phyloP scores from a whole-genome alignment of 2,113 vertebrate species.

The Herpetotheres cachinnans region DNA sequence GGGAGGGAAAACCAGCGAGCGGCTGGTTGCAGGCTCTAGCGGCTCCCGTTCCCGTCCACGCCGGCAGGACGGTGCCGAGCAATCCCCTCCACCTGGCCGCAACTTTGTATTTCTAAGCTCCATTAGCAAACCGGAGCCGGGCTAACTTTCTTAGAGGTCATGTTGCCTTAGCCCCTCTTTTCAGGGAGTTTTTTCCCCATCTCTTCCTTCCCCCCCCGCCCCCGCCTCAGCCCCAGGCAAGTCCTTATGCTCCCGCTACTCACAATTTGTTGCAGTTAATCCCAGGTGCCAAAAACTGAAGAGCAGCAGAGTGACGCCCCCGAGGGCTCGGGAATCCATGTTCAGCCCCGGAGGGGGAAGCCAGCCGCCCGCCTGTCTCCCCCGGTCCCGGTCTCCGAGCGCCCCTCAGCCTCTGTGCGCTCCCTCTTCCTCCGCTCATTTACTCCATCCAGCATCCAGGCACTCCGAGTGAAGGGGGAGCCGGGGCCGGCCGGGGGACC shows the following conservation, averaged over 20 bases:
- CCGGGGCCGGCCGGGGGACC: background rate
- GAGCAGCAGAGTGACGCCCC: conserved; percentile 61
- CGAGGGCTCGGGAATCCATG: conserved; percentile 68
- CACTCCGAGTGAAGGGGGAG: background rate
- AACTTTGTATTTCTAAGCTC: background rate
- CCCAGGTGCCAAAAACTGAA: conserved; percentile 62
- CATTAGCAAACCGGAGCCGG: background rate
- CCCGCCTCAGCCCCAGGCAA: background rate
- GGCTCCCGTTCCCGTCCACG: background rate
- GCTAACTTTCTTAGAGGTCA: background rate
- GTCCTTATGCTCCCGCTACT: conserved; percentile 40
- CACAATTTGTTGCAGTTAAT: conserved; percentile 75
- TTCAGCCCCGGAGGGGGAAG: background rate
- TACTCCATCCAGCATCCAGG: conserved; percentile 59
- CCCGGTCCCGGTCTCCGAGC: conserved; percentile 20
- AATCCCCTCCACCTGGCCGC: background rate
- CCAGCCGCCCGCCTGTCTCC: background rate
- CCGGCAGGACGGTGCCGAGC: background rate
- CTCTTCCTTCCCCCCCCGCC: background rate
- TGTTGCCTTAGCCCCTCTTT: background rate
- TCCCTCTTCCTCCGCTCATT: background rate
- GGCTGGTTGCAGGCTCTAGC: background rate
- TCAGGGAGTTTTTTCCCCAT: background rate
- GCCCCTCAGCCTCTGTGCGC: background rate
- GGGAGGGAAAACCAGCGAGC: background rate